Evolutionary conservation across 2,888 invertebrate genomes (phyloP).

Genomic region (Lithophane ornitopus): DNA sequence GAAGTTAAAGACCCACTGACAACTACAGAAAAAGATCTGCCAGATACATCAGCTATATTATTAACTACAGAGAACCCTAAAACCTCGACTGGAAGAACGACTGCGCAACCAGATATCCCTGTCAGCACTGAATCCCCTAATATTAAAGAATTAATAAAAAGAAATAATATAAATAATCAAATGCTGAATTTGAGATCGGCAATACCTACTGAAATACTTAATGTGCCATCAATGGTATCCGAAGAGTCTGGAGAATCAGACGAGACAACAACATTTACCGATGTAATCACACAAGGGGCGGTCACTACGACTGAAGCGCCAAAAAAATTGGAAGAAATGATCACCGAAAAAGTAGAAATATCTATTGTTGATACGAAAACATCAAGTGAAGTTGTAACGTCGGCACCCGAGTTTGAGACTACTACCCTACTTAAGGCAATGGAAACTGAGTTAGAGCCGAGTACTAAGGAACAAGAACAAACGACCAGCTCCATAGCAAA

Average conservation of each 20-base stretch:
- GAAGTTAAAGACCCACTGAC: slow-evolving; percentile 63
- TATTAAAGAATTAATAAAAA: slow-evolving; percentile 70
- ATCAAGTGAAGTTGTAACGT: slow-evolving; percentile 57
- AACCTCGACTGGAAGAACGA: slow-evolving; percentile 62
- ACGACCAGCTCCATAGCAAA: slow-evolving; percentile 76
- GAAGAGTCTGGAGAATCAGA: slow-evolving; percentile 77
- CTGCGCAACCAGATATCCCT: slow-evolving; percentile 59
- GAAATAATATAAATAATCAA: slow-evolving; percentile 59
- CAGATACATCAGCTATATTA: slow-evolving; percentile 65
- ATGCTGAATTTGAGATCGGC: slow-evolving; percentile 84
- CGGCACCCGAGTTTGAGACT: slow-evolving; percentile 54
- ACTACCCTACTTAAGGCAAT: slow-evolving; percentile 58
- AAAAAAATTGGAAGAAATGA: slow-evolving; percentile 57
- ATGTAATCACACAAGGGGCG: slow-evolving; percentile 21
- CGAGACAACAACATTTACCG: slow-evolving; percentile 58
- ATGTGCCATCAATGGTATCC: slow-evolving; percentile 75
- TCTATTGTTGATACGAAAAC: slow-evolving; percentile 48
- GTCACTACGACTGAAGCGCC: slow-evolving; percentile 60
- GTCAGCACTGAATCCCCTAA: slow-evolving; percentile 67
- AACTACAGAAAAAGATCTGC: slow-evolving; percentile 70
- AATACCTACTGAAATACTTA: slow-evolving; percentile 83
- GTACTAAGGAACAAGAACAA: slow-evolving; percentile 72
- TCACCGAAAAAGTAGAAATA: slow-evolving; percentile 36
- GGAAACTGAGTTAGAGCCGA: slow-evolving; percentile 59
- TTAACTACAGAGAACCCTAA: slow-evolving; percentile 71